Evolutionary conservation across 2,797 vertebrate species (phyloP).

Genomic region (Sparidentex hasta): DNA sequence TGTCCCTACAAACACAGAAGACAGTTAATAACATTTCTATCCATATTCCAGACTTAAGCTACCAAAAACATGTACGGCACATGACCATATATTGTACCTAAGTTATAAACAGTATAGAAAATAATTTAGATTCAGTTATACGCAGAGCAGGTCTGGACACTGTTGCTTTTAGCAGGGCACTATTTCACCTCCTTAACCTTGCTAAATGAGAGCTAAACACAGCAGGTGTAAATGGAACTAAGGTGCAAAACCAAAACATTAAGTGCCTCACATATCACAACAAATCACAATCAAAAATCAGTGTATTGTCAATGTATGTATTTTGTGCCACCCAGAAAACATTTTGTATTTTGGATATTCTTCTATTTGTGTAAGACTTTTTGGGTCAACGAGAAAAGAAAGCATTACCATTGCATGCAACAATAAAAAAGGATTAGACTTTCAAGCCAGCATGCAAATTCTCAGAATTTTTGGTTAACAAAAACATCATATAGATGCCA

Average conservation of each 20-base stretch:
- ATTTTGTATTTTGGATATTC: background rate
- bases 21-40: background rate
- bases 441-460: background rate
- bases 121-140: background rate
- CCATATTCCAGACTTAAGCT: constrained; percentile 11
- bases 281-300: background rate
- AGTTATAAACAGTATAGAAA: background rate
- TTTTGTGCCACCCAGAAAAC: background rate
- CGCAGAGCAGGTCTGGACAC: background rate
- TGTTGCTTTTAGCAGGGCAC: background rate
- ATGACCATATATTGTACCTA: background rate
- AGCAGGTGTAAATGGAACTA: background rate
- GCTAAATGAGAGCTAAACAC: constrained; percentile 2
- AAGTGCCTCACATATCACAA: background rate
- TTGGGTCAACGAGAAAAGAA: background rate
- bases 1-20: constrained; percentile 86
- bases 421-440: background rate
- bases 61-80: background rate
- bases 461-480: background rate
- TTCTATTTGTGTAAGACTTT: background rate
- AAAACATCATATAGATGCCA: background rate
- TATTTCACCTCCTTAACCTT: background rate
- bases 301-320: background rate
- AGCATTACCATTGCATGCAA: background rate
- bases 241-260: background rate